Evolutionary conservation across 2,888 invertebrate species (phyloP).

Genomic region (Synergus gifuensis): DNA sequence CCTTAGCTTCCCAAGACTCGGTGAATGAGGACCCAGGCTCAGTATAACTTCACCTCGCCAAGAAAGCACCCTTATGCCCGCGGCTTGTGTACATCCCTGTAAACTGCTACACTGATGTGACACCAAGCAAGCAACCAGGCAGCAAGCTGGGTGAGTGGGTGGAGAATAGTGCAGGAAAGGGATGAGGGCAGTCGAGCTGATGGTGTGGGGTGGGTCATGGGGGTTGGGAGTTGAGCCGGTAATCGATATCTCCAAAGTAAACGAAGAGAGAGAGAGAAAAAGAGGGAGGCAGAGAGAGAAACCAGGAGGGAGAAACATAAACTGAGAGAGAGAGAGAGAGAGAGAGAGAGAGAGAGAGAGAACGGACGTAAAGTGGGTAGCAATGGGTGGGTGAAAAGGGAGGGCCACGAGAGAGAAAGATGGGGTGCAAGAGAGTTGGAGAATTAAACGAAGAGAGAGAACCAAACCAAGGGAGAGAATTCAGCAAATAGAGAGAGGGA

Average conservation of each 20-base stretch:
- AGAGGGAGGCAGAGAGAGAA: conserved; percentile 56
- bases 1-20: conserved; percentile 18
- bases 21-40: conserved; percentile 4
- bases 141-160: conserved; percentile 64
- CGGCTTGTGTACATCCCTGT: conserved; percentile 66
- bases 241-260: conserved; percentile 77
- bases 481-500: conserved; percentile 50
- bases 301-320: conserved; percentile 52
- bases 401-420: conserved; percentile 44
- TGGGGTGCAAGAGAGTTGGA: conserved; percentile 42
- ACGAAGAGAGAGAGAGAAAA: conserved; percentile 70
- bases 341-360: conserved; percentile 52
- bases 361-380: conserved; percentile 47
- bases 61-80: conserved; percentile 59
- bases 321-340: conserved; percentile 39
- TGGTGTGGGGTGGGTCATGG: conserved; percentile 61
- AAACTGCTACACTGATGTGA: conserved; percentile 74
- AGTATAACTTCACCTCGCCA: conserved; percentile 48
- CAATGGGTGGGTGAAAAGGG: conserved; percentile 44
- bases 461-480: conserved; percentile 56
- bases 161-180: conserved; percentile 56
- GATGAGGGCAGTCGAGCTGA: conserved; percentile 58
- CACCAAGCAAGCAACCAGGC: conserved; percentile 69
- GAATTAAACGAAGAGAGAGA: conserved; percentile 56
- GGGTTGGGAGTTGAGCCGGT: conserved; percentile 74